Evolutionary conservation across 1,140 invertebrate genomes (phyloP).

Genomic region (Sycophaga agraensis): DNA sequence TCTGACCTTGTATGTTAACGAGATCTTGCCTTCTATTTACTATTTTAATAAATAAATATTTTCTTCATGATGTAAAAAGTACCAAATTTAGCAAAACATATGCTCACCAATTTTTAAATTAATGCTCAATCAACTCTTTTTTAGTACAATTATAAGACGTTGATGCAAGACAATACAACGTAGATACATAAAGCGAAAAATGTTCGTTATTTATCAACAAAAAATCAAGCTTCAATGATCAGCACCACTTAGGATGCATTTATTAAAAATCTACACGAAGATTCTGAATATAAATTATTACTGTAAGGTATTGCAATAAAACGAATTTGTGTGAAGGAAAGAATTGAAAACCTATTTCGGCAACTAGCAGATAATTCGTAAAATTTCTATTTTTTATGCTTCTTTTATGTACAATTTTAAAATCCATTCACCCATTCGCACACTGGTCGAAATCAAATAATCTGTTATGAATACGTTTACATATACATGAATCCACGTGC

Average conservation of each 20-base stretch:
- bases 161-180: no score
- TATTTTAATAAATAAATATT: conserved; percentile 25
- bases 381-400: neutral
- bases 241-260: neutral
- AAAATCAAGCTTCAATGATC: neutral
- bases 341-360: neutral
- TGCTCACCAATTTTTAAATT: no score
- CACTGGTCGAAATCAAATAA: conserved; percentile 14
- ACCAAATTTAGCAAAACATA: no score
- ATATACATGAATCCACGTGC: neutral
- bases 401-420: conserved; percentile 21
- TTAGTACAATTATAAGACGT: no score
- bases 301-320: conserved; percentile 1
- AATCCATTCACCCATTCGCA: conserved; percentile 18
- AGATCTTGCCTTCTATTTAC: conserved; percentile 12
- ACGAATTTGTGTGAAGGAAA: neutral
- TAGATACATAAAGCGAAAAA: no score
- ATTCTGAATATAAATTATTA: conserved; percentile 28
- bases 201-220: no score
- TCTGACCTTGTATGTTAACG: conserved; percentile 6
- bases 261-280: conserved; percentile 17
- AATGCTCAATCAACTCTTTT: no score
- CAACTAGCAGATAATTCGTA: conserved; percentile 13
- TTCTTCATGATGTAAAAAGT: neutral
- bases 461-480: conserved; percentile 21